Conservation (phyloP, 2,888 invertebrate species). For the Athrips mouffetella region DNA sequence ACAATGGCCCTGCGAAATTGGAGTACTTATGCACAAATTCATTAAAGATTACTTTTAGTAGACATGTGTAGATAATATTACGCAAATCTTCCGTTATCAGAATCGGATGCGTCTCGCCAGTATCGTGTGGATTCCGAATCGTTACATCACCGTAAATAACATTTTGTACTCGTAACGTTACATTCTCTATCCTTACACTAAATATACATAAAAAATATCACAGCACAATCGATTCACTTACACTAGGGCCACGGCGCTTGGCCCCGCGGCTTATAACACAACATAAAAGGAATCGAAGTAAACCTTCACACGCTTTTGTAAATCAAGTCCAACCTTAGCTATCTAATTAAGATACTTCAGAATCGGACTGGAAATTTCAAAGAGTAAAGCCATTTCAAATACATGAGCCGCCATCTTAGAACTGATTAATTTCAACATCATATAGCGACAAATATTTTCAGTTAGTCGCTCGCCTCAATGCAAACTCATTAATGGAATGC, state of each 20-base stretch:
- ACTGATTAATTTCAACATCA: not conserved
- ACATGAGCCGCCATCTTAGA: slow-evolving; percentile 1
- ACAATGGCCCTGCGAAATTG: too few species aligned
- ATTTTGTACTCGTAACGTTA: slow-evolving; percentile 65
- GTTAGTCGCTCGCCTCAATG: not conserved
- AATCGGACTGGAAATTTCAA: slow-evolving; percentile 1
- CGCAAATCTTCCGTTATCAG: not conserved
- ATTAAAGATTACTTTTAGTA: too few species aligned
- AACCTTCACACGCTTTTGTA: slow-evolving; percentile 23
- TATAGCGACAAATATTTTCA: not conserved
- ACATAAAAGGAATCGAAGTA: slow-evolving; percentile 67
- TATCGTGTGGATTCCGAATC: slow-evolving; percentile 24
- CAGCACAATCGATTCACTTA: slow-evolving; percentile 78
- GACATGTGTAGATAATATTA: too few species aligned
- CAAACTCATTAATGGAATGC: slow-evolving; percentile 5
- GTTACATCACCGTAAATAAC: slow-evolving; percentile 48
- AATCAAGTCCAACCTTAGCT: not conserved
- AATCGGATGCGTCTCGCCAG: slow-evolving; percentile 21
- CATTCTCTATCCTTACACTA: slow-evolving; percentile 64
- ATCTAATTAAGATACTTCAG: not conserved
- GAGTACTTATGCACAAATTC: too few species aligned
- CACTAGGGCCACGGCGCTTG: slow-evolving; percentile 66
- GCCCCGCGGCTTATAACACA: slow-evolving; percentile 57
- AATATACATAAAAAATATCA: slow-evolving; percentile 78
- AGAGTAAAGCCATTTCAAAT: slow-evolving; percentile 2